Evolutionary conservation across 2,888 invertebrate species (phyloP).

Genomic region (Dermolepida albohirtum): DNA sequence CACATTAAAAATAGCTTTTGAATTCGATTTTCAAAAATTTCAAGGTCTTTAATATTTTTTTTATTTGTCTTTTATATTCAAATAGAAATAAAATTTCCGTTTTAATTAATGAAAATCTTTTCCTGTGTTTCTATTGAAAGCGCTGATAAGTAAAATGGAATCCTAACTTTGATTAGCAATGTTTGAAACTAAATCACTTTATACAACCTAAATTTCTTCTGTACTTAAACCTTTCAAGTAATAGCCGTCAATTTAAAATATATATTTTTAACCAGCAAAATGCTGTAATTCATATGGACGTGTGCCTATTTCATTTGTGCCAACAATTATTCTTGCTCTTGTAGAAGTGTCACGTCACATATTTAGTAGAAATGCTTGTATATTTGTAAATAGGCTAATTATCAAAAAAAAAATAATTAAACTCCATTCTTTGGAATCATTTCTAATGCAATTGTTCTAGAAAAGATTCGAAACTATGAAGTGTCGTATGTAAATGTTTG

Average conservation of each 20-base stretch:
- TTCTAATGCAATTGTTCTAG: slow-evolving; percentile 24
- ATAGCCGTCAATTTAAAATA: slow-evolving; percentile 1
- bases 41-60: too few relatives aligned
- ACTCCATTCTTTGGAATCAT: slow-evolving; percentile 41
- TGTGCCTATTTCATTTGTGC: slow-evolving; percentile 63
- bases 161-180: too few relatives aligned
- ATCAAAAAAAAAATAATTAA: slow-evolving; percentile 45
- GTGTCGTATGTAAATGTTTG: slow-evolving; percentile 57
- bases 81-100: too few relatives aligned
- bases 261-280: slow-evolving; percentile 8
- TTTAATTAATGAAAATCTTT: too few relatives aligned
- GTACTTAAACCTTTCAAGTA: neutral
- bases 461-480: slow-evolving; percentile 9
- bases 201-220: neutral
- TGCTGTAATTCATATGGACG: slow-evolving; percentile 46
- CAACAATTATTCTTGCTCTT: slow-evolving; percentile 57
- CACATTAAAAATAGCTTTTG: too few relatives aligned
- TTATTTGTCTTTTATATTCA: too few relatives aligned
- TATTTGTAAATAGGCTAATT: slow-evolving; percentile 64
- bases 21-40: too few relatives aligned
- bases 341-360: slow-evolving; percentile 63
- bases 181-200: too few relatives aligned
- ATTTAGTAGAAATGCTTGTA: slow-evolving; percentile 63
- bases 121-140: too few relatives aligned
- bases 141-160: too few relatives aligned